Base-by-base conservation (phyloP, 2,797 vertebrate genomes). In the Sphaeramia orbicularis region DNA sequence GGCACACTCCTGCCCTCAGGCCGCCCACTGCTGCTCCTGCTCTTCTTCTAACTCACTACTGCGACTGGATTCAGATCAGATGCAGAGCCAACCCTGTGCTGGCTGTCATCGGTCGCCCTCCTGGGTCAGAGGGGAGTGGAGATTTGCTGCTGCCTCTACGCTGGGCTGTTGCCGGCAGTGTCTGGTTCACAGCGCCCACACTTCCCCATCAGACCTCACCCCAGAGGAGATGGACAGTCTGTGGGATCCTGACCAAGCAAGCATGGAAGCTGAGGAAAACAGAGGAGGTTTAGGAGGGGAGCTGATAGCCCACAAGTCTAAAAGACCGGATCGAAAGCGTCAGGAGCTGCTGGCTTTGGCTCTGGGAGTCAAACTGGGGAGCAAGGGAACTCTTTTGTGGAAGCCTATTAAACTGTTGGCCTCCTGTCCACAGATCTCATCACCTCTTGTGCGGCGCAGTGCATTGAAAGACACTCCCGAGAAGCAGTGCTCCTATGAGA, bases 381-480 rank as follows among this genome's bases (percentile, higher is more conserved):
- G 94, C 73, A 96, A 94, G 71, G 94, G 95, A 62, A 90, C 92
- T 59, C 89, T 98, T 69, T 73, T 99, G 41, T 99, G 97, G 97
- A 96, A 98, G 86, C 96, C 98, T 78, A 94, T 99, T 91, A 98
- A 96, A 94, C 94, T 99, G 81, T 96, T 99, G 95, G 94, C 96
- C 91, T 99, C 96, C 92, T 98, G 95, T 97, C 94, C 97, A 45
- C 97, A 99, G 97, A 98, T 98, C 90, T 86, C 91, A 50, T 98
- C 97, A n/a, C 94, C 97, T 57, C 93, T 97, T 93, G 96, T 96
- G 83, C 94, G 95, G 82, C 95, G 95, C 87, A 95, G 94, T 41
- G 95, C 96, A 59, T 92, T 99, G 93, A 97, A 95, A 53, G 96
- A 98, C 56, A 95, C 94, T 1, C 53, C 82, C 0, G 96, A 98